phyloP scores from a whole-genome alignment of 35 echinoderm and acorn worm species.

The Anneissia japonica region DNA sequence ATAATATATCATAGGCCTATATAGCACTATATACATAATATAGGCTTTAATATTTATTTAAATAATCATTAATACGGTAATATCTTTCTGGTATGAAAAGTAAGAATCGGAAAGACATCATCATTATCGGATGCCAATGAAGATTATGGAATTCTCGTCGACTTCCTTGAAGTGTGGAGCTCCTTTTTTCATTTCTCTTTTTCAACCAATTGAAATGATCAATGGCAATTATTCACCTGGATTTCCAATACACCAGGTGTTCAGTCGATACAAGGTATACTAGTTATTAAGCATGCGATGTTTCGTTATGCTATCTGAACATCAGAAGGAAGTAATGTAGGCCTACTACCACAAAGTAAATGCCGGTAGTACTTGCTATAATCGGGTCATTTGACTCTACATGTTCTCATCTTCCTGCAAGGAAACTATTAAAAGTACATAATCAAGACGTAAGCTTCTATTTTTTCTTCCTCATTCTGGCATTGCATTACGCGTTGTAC shows the following conservation, averaged over 20 bases:
- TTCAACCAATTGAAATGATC: too few relatives aligned
- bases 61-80: too few relatives aligned
- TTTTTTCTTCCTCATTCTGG: background rate
- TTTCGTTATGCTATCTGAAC: background rate
- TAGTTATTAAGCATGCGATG: background rate
- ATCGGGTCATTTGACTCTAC: background rate
- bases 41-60: too few relatives aligned
- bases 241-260: background rate
- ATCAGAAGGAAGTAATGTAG: background rate
- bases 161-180: too few relatives aligned
- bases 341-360: background rate
- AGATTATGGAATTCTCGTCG: too few relatives aligned
- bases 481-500: too few relatives aligned
- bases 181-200: too few relatives aligned
- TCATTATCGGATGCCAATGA: too few relatives aligned
- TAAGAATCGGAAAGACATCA: too few relatives aligned
- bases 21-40: too few relatives aligned
- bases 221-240: background rate
- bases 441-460: background rate
- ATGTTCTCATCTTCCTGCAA: background rate
- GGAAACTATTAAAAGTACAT: background rate
- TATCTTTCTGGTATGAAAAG: too few relatives aligned
- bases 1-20: too few relatives aligned
- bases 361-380: background rate
- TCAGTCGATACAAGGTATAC: background rate